phyloP scores from a whole-genome alignment of 2,888 invertebrate genomes.

The Platycnemis pennipes region DNA sequence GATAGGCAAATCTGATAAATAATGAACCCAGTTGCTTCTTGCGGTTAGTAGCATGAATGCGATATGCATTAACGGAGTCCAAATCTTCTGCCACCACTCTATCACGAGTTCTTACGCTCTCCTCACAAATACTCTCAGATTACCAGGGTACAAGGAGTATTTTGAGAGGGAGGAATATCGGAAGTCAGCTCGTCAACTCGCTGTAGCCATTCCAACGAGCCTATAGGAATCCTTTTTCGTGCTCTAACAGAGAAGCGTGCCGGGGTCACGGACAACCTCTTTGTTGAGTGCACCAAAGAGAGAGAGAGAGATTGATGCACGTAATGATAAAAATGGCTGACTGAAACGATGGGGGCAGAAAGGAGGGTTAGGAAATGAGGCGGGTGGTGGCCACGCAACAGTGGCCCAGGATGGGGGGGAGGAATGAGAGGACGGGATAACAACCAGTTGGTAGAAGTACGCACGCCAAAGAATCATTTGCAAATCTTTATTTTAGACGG shows the following conservation, averaged over 20 bases:
- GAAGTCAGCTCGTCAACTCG: background rate
- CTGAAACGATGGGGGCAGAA: background rate
- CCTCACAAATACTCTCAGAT: background rate
- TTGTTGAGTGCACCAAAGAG: background rate
- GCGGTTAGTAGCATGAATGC: too few relatives aligned
- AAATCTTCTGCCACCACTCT: background rate
- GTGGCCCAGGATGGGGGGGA: background rate
- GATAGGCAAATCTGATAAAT: too few relatives aligned
- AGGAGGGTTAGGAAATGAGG: background rate
- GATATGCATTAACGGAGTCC: too few relatives aligned
- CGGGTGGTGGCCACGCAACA: background rate
- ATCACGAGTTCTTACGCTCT: background rate
- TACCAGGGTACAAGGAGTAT: background rate
- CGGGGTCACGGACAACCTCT: background rate
- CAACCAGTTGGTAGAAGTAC: background rate
- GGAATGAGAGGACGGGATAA: too few relatives aligned
- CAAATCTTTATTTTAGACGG: background rate
- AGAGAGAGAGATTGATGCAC: background rate
- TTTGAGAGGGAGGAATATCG: background rate
- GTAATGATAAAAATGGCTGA: background rate
- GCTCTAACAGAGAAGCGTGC: background rate
- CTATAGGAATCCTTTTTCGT: background rate
- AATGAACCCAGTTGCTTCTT: too few relatives aligned
- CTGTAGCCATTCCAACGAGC: background rate
- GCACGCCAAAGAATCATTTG: constrained; percentile 26